Evolutionary conservation across 2,113 vertebrate genomes (phyloP), one percentile per base, ranked within the genome.

Genomic region (Rhinolophus sinicus): DNA sequence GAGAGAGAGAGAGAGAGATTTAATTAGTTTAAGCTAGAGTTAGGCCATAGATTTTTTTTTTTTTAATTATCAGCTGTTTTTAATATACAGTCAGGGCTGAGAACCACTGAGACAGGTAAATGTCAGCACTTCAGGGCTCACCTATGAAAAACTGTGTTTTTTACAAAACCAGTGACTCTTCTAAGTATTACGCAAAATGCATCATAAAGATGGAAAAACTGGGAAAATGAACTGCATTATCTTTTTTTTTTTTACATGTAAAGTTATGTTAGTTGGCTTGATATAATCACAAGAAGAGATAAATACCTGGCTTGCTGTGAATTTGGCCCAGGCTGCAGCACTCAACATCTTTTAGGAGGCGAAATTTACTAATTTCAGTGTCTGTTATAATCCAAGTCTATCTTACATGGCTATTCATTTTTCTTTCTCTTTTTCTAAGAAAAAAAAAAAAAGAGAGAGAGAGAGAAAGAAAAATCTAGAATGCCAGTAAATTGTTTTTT

Each of bases 1-100:
- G 40, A 44, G 40, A 44, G 40, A 44, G 40, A 44, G 40, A 44
- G 40, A 44, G 5, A 9, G 3, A 22, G 38, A 73, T 87, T 94
- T 96, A 93, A 88, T 94, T 73, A 80, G 14, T 64, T 18, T 64
- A 19, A 88, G 15, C 58, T 93, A 52, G 33, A 90, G 67, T 85
- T 76, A 72, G 56, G 6, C 50, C 18, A 91, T 19, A 7, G 13
- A 15, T 80, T 38, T 60, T 33, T 52, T 92, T 56, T 10, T n/a
- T 16, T 75, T 69, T 47, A 40, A 0, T 70, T 76, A 9, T 11
- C 35, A 19, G 16, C 64, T 56, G n/a, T 82, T 85, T 93, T 93
- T 92, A 72, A 40, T 54, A 35, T 24, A 19, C 22, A 50, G 13
- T 15, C 64, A 80, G 76, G 8, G 6, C n/a, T 88, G 19, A 91